Base-by-base conservation (phyloP, 2,888 invertebrate species). In the Cataglyphis rosenhaueri region DNA sequence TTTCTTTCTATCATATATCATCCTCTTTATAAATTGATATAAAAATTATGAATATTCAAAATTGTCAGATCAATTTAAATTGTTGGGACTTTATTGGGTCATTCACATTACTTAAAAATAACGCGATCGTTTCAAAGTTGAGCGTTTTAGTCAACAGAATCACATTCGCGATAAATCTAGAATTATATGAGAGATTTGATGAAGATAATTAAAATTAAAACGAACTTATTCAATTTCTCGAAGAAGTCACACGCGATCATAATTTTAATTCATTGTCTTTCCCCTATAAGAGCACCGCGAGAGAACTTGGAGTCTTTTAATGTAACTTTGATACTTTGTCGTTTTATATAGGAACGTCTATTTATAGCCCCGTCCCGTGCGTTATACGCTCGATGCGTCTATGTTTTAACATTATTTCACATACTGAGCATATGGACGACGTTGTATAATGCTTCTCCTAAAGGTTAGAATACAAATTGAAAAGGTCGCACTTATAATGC, bases 381-480 rank as follows among this genome's bases (percentile, higher is more conserved):
- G 55, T 78, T 78, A 59, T 78, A 78, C 78, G 78, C 59, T 59
- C 66, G 38, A 61, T 38, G 61, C 29, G 44, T 21, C 75, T 32
- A 73, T 79, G 71, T 79, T 83, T 66, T 55, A 61, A 65, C 75
- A n/a, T 48, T 59, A 57, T 65, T 81, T 83, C 59, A 71, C 48
- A 68, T 52, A 79, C 52, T 32, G 68, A 65, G 52, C 68, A 64
- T 78, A 70, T 52, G 55, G 25, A 57, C 68, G 55, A 66, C 48
- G 48, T 62, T 65, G 61, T 64, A 81, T 65, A 38, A 21, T 59
- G 79, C 75, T 59, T 68, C 59, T 52, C 62, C 29, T 64, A 84
- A 87, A 86, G 89, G 85, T 86, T 84, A 84, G 86, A 83, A 90
- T 89, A 88, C 81, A 89, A 89, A 88, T 88, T 85, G 85, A 83